Percentiles rank a stretch among this genome's conserved stretches.
These are phyloP conservation scores for Drosophila greeni DNA, from an alignment of 2,888 invertebrate species.

Conservation along the genomic window DNA sequence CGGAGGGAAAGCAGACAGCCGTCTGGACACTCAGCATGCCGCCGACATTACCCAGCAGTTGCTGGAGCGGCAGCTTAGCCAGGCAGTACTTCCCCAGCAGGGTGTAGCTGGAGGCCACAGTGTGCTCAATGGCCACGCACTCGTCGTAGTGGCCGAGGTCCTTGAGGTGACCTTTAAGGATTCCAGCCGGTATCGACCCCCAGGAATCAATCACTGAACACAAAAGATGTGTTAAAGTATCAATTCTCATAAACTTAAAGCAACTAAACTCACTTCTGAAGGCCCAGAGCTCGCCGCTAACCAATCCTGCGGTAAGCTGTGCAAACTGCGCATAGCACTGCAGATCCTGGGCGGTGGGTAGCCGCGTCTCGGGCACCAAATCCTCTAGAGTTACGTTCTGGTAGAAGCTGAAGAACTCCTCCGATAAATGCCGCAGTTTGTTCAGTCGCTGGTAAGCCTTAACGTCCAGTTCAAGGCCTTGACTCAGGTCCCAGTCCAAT, in stretches of 20 bases:
- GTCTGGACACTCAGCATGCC: conserved; percentile 25
- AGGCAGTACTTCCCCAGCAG: conserved; percentile 57
- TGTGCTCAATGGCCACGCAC: conserved; percentile 70
- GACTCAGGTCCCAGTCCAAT: not conserved
- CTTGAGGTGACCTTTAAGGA: conserved; percentile 71
- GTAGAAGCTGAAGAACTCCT: conserved; percentile 14
- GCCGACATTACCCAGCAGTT: conserved; percentile 8
- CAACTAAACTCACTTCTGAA: conserved; percentile 34
- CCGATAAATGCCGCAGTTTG: conserved; percentile 18
- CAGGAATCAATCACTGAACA: conserved; percentile 77
- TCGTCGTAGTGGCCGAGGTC: conserved; percentile 78
- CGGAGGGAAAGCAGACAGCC: conserved; percentile 64
- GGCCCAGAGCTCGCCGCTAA: conserved; percentile 39
- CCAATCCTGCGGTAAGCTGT: conserved; percentile 30
- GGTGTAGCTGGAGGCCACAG: not conserved
- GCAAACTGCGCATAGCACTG: conserved; percentile 47
- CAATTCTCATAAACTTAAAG: rapidly evolving
- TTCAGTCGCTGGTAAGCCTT: conserved; percentile 23
- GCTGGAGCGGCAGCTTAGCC: conserved; percentile 31
- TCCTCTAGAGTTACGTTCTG: conserved; percentile 30
- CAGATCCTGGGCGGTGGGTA: conserved; percentile 34
- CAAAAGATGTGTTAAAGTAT: not conserved
- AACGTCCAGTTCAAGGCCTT: conserved; percentile 12
- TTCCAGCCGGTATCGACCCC: conserved; percentile 77
- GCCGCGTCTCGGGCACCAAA: conserved; percentile 1